Conservation (phyloP, 2,888 invertebrate species). For the Empis stercorea region DNA sequence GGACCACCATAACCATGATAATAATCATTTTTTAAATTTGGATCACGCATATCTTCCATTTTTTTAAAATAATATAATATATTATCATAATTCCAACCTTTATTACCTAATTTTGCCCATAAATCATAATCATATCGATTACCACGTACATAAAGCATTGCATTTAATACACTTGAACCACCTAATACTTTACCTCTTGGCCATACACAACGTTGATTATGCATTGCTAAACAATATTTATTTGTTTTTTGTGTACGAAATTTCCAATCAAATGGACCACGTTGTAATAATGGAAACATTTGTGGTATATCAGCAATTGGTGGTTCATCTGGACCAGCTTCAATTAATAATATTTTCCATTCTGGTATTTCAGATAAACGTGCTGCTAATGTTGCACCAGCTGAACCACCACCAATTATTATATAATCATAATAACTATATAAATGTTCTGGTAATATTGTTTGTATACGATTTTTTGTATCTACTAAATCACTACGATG, state of each 20-base stretch:
- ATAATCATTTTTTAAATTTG: conserved; percentile 41
- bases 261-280: conserved; percentile 67
- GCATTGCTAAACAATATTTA: conserved; percentile 54
- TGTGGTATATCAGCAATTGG: conserved; percentile 58
- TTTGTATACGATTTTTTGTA: conserved; percentile 44
- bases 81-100: conserved; percentile 66
- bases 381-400: conserved; percentile 67
- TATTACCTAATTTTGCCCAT: conserved; percentile 64
- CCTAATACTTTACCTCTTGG: conserved; percentile 67
- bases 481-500: conserved; percentile 63
- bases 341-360: conserved; percentile 62
- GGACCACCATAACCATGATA: conserved; percentile 63
- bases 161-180: conserved; percentile 75
- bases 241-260: conserved; percentile 62
- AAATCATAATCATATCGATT: conserved; percentile 71
- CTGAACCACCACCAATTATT: conserved; percentile 69
- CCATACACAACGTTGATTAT: conserved; percentile 53
- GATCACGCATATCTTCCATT: conserved; percentile 63
- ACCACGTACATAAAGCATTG: conserved; percentile 80
- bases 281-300: conserved; percentile 56
- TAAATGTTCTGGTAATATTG: conserved; percentile 41
- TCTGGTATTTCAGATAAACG: conserved; percentile 59
- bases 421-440: conserved; percentile 61
- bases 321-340: conserved; percentile 67
- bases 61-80: conserved; percentile 67